phyloP scores from a whole-genome alignment of 2,888 invertebrate genomes.

The Habrosyne pyritoides region DNA sequence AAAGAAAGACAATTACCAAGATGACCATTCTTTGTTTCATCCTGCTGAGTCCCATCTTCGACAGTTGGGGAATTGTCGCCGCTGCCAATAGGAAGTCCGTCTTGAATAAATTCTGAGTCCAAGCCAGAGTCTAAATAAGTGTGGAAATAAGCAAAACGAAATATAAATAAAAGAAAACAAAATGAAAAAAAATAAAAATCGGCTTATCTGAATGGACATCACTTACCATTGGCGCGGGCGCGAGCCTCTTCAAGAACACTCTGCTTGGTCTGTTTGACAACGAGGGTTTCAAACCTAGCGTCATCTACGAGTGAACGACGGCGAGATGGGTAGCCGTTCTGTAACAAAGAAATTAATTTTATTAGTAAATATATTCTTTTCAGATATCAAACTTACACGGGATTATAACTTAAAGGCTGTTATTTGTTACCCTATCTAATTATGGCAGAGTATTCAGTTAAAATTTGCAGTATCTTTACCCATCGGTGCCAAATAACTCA shows the following conservation, averaged over 20 bases:
- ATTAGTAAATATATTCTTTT: too few species aligned
- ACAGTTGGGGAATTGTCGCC: constrained; percentile 72
- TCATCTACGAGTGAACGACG: constrained; percentile 98
- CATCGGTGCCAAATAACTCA: too few species aligned
- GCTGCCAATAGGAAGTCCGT: constrained; percentile 73
- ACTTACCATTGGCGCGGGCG: constrained; percentile 93
- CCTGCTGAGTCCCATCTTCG: constrained; percentile 74
- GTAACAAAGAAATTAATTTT: constrained; percentile 70
- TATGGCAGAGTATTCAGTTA: too few species aligned
- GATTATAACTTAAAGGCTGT: too few species aligned
- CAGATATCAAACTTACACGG: too few species aligned
- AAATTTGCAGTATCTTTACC: too few species aligned
- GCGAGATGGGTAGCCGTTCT: constrained; percentile 98
- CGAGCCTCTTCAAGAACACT: constrained; percentile 95
- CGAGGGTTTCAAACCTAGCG: constrained; percentile 97
- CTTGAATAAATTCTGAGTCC: constrained; percentile 86
- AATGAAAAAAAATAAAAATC: constrained; percentile 30
- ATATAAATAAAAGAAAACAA: constrained; percentile 38
- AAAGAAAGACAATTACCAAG: constrained; percentile 76
- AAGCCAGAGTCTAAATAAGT: constrained; percentile 84
- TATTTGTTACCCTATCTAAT: too few species aligned
- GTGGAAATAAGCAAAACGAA: constrained; percentile 44
- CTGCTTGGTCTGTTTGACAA: constrained; percentile 97
- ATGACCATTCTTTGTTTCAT: constrained; percentile 79
- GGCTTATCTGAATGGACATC: background rate